Base-by-base conservation (phyloP, 2,113 vertebrate species). In the Cyanistes caeruleus region DNA sequence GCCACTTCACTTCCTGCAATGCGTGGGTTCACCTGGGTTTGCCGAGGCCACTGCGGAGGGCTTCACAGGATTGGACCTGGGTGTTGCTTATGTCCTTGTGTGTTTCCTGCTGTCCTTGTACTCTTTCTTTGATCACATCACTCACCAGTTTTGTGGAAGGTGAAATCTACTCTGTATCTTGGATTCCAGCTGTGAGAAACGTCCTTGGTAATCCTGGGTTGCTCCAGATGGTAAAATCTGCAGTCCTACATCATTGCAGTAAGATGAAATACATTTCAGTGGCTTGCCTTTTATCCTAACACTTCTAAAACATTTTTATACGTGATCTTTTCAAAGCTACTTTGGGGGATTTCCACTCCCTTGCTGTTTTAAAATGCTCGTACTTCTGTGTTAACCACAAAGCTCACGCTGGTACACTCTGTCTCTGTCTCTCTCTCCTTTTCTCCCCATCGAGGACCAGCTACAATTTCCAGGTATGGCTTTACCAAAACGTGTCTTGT, bases 261-360 rank as follows among this genome's bases (percentile, higher is more conserved):
- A n/a, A 60, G 65, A 74, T 49, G 80, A 90, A 78, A 80, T 49
- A 25, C 75, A 86, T 89, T 76, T 62, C 56, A 64, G 27, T 74
- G 77, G 31, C 63, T 91, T 79, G 52, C 55, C 48, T 90, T 89
- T 82, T 73, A 69, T 92, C 74, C 78, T 81, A 60, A 33, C 41
- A 4, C 83, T 89, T 88, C 49, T 53, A 53, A 94, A 87, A 84
- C 62, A 4, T 90, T 95, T 95, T 86, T 46, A 92, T 85, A 78
- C 21, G 0, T 94, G 93, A 84, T 93, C 69, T 96, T 96, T 97
- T 86, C 88, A 79, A 92, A 82, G 88, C 93, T 94, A 16, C 9
- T 9, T 41, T 75, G 65, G 96, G 96, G 96, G 92, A 96, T 96
- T 97, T 97, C 96, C 96, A 43, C 92, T 89, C 88, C 58, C 92